Percentiles rank a stretch among this genome's conserved stretches.
Conservation (phyloP, 2,888 invertebrate species). For the Stenurella melanura region DNA sequence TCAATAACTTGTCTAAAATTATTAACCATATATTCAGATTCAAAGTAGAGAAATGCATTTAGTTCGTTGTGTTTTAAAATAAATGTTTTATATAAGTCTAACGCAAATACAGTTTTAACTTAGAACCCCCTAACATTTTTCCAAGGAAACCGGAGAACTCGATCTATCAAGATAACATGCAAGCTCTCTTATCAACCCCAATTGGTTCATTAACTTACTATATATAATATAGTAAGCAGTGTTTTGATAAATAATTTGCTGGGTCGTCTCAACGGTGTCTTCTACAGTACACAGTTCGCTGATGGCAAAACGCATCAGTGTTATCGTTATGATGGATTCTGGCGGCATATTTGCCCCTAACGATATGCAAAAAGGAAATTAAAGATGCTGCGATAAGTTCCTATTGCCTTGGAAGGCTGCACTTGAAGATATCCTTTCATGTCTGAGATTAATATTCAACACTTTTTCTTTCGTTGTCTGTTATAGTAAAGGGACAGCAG, state of each 20-base stretch:
- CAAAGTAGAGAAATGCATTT: no score
- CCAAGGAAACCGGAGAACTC: background rate
- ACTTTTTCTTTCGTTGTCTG: conserved; percentile 28
- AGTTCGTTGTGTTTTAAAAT: no score
- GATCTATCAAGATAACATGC: conserved; percentile 16
- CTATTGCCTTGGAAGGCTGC: conserved; percentile 62
- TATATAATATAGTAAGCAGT: conserved; percentile 20
- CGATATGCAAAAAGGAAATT: conserved; percentile 73
- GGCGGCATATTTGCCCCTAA: conserved; percentile 71
- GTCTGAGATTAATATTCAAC: conserved; percentile 57
- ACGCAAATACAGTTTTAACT: background rate
- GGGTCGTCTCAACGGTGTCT: conserved; percentile 19
- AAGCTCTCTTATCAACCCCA: conserved; percentile 18
- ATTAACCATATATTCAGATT: no score
- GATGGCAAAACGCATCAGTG: conserved; percentile 70
- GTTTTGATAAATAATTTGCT: conserved; percentile 34
- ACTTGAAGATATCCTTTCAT: conserved; percentile 59
- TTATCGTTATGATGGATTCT: conserved; percentile 72
- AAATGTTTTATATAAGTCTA: background rate
- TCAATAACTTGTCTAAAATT: no score
- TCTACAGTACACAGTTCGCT: conserved; percentile 54
- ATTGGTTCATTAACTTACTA: conserved; percentile 28
- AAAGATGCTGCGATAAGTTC: conserved; percentile 72
- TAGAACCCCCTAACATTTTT: background rate
- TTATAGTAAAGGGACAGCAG: background rate